These are phyloP conservation scores for Penelope pileata DNA, from an alignment of 2,113 vertebrate species.

Conservation along the genomic window DNA sequence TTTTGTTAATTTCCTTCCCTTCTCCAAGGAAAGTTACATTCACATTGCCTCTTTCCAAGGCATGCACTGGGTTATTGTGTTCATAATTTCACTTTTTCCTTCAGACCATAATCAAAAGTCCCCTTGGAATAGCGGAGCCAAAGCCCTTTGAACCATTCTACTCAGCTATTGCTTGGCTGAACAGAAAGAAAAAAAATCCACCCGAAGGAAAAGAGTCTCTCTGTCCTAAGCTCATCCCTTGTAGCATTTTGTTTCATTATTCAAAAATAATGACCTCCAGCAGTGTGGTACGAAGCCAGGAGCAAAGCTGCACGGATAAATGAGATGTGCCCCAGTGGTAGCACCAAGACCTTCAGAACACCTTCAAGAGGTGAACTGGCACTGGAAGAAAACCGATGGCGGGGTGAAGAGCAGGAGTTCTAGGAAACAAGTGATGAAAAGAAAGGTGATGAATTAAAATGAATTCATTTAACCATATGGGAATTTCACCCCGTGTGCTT, in stretches of 20 bases:
- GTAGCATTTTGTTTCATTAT: neutral
- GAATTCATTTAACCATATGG: neutral
- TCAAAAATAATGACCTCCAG: neutral
- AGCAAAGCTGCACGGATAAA: neutral
- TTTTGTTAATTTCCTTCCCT: conserved; percentile 11
- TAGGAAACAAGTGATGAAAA: neutral
- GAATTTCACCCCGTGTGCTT: neutral
- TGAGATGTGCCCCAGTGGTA: rapidly evolving
- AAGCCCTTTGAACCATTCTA: neutral
- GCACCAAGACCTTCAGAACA: neutral
- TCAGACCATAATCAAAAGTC: neutral
- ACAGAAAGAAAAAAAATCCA: neutral
- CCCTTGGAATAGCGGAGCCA: neutral
- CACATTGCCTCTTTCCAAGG: neutral
- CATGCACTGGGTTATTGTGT: neutral
- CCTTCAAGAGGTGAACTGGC: neutral
- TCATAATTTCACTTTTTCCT: neutral
- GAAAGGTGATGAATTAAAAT: neutral
- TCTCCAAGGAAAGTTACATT: neutral
- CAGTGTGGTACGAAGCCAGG: neutral
- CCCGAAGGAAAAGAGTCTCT: neutral
- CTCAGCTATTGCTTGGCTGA: neutral
- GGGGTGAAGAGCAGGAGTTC: neutral
- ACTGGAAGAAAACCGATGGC: neutral
- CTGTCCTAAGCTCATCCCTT: neutral